These are phyloP conservation scores for Hartigia nigra DNA, from an alignment of 2,888 invertebrate species.

Conservation along the genomic window DNA sequence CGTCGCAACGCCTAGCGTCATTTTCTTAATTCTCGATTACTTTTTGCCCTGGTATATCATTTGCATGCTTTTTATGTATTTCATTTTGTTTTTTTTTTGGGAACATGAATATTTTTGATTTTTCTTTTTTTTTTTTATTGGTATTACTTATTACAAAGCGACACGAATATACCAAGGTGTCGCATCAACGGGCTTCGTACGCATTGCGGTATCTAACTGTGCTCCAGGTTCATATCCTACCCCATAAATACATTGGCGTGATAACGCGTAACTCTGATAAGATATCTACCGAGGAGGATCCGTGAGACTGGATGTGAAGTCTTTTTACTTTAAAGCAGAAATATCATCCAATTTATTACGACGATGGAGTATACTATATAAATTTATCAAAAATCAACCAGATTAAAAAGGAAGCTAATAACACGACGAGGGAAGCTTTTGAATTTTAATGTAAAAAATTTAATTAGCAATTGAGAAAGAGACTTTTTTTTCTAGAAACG, in stretches of 20 bases:
- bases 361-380: neutral
- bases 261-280: constrained; percentile 52
- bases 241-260: constrained; percentile 58
- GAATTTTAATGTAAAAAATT: neutral
- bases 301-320: constrained; percentile 26
- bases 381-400: neutral
- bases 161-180: neutral
- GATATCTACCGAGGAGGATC: constrained; percentile 42
- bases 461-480: too few species aligned
- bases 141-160: neutral
- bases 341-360: neutral
- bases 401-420: too few species aligned
- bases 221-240: constrained; percentile 45
- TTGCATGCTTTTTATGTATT: neutral
- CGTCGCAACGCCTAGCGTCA: neutral
- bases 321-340: neutral
- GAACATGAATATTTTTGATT: too few species aligned
- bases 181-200: constrained; percentile 15
- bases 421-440: neutral
- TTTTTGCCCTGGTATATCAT: neutral
- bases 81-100: too few species aligned
- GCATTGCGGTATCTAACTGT: constrained; percentile 24
- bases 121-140: neutral
- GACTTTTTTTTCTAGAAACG: neutral
- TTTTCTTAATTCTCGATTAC: neutral